These are phyloP conservation scores for Theretra japonica DNA, from an alignment of 2,888 invertebrate genomes.

Conservation along the genomic window DNA sequence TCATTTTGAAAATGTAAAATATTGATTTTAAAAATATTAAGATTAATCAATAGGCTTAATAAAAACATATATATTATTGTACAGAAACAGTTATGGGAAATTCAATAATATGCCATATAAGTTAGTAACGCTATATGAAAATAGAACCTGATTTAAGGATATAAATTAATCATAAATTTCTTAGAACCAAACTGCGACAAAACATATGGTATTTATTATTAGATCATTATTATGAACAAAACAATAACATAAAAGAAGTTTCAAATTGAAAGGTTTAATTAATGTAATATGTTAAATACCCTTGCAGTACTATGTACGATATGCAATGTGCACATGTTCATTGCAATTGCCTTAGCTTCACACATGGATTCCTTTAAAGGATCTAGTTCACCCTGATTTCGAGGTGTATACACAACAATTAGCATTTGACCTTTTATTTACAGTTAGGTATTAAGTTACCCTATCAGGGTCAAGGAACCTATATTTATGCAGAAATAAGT, in stretches of 20 bases:
- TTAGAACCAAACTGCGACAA: no score
- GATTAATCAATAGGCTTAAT: no score
- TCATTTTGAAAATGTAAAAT: no score
- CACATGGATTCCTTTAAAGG: conserved; percentile 52
- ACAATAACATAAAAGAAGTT: background rate
- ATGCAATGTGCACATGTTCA: conserved; percentile 4
- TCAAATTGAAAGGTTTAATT: background rate
- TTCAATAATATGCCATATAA: no score
- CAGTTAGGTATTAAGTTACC: conserved; percentile 47
- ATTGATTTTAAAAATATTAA: no score
- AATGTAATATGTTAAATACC: background rate
- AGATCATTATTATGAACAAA: background rate
- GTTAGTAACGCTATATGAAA: no score
- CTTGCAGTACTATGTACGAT: background rate
- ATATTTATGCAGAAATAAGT: background rate
- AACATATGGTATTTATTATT: no score
- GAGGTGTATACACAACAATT: conserved; percentile 52
- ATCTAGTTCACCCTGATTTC: conserved; percentile 67
- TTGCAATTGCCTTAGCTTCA: conserved; percentile 12
- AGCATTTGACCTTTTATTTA: conserved; percentile 50
- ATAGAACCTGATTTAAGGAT: no score
- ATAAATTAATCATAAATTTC: no score
- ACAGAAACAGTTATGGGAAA: no score
- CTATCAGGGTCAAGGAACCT: conserved; percentile 52
- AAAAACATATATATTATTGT: no score